Base-by-base conservation (phyloP, 2,113 vertebrate genomes). In the Telmatochromis sp. region DNA sequence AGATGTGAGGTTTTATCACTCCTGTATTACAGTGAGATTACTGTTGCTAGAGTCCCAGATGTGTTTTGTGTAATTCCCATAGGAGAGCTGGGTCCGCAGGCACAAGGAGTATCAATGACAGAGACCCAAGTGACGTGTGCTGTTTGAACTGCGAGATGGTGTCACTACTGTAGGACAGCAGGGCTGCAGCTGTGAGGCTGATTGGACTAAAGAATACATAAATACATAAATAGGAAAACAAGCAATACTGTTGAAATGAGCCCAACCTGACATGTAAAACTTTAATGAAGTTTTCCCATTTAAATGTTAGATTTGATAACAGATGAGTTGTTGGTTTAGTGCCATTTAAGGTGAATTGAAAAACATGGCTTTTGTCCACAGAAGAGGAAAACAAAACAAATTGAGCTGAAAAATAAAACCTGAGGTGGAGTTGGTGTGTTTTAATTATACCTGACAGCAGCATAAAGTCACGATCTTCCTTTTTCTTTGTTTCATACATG, bases 401-500 rank as follows among this genome's bases (percentile, higher is more conserved):
- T 28, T 1, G 68, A 47, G 40, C 40, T 45, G 40, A 28, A 75
- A 75, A 75, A 28, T 47, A 17, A 5, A 28, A 5, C 1, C 23
- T 17, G 70, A 75, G n/a, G 7, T 0, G 5, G 37, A 73, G 23
- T 1, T 17, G 21, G 42, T 78, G 42, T 28, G 26, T 49, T 78
- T 51, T 78, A 19, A 49, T 85, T 84, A 88, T 80, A 82, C 85
- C 85, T 90, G 91, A 83, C 92, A 87, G 90, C 90, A 83, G 89
- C 88, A 40, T 84, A 57, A 82, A 70, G 70, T 57, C 26, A 13
- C 15, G 8, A 19, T 60, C 31, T 55, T 15, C n/a, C 40, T 68
- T 3, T 33, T 6, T 65, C 54, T 63, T 65, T 81, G 58, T 85
- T 80, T 70, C 85, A 82, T 17, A 28, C 73, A 33, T 89, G 53